phyloP scores from a whole-genome alignment of 2,888 invertebrate genomes.

The Thereva nobilitata region DNA sequence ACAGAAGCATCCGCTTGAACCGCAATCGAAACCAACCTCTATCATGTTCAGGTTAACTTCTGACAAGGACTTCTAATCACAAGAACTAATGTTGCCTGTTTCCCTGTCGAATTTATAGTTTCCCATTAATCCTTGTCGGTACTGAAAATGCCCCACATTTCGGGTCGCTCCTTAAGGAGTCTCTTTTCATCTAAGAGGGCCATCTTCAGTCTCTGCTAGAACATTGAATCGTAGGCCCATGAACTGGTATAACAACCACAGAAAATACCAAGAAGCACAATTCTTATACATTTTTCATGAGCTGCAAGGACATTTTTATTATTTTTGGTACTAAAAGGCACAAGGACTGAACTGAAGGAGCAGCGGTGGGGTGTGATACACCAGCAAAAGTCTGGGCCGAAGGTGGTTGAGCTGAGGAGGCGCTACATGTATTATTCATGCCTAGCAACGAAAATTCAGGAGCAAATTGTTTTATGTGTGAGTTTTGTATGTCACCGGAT shows the following conservation, averaged over 20 bases:
- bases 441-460: slow-evolving; percentile 35
- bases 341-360: neutral
- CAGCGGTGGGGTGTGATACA: neutral
- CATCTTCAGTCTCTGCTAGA: slow-evolving; percentile 1
- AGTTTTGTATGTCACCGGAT: slow-evolving; percentile 36
- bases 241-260: slow-evolving; percentile 10
- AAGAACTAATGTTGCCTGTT: slow-evolving; percentile 10
- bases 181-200: neutral
- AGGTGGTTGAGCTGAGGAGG: neutral
- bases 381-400: neutral
- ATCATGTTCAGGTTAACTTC: slow-evolving; percentile 5
- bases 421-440: slow-evolving; percentile 38
- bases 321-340: slow-evolving; percentile 30
- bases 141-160: slow-evolving; percentile 2
- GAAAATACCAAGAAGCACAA: slow-evolving; percentile 27
- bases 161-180: neutral
- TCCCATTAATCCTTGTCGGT: slow-evolving; percentile 25
- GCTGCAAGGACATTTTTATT: slow-evolving; percentile 40
- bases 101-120: slow-evolving; percentile 28
- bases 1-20: slow-evolving; percentile 11
- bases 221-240: slow-evolving; percentile 11
- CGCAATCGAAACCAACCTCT: slow-evolving; percentile 19
- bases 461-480: slow-evolving; percentile 41
- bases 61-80: slow-evolving; percentile 23
- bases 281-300: slow-evolving; percentile 40